Base-by-base conservation (phyloP, 2,888 invertebrate genomes). In the Drosophila ezoana region DNA sequence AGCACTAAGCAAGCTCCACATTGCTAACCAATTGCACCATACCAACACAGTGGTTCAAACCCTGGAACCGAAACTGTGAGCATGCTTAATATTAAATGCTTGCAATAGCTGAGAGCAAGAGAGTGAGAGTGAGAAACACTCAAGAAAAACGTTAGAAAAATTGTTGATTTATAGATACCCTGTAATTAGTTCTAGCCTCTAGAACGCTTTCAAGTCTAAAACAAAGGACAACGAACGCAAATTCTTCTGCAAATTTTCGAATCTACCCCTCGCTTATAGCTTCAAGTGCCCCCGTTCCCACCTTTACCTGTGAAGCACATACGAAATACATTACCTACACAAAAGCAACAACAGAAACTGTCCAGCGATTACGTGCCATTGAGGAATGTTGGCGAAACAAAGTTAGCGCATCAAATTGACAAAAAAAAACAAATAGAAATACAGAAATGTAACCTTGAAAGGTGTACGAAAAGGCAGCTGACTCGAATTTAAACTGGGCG, bases 401-500 rank as follows among this genome's bases (percentile, higher is more conserved):
- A 61, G 64, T 74, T 57, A 58, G 52, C 56, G 47, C 47, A 32
- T 38, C 64, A 67, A 84, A 66, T 58, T 61, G 60, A 38, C 41
- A 33, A 68, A 23, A 59, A 38, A 0, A 37, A 37, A 48, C 6
- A 40, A 40, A 40, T 40, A 9, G 16, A 48, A 6, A 38, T 13
- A 20, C 18, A 45, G 32, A 68, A 74, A 60, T 56, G 69, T 74
- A 86, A 77, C 83, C 87, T 83, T 81, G 84, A 83, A 71, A 61
- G 51, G 52, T 62, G 45, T 14, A 56, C 48, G 8, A n/a, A 49
- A 48, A 11, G n/a, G n/a, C 5, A 32, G 32, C 44, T 40, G 56
- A 57, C n/a, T 43, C 20, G 35, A 49, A 44, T 56, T 67, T 56
- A 66, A 72, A 28, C 13, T 40, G 45, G 3, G 9, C n/a, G 9